Evolutionary conservation across 2,888 invertebrate genomes (phyloP), one percentile per base, ranked within the genome.

Genomic region (Pheosia tremula): DNA sequence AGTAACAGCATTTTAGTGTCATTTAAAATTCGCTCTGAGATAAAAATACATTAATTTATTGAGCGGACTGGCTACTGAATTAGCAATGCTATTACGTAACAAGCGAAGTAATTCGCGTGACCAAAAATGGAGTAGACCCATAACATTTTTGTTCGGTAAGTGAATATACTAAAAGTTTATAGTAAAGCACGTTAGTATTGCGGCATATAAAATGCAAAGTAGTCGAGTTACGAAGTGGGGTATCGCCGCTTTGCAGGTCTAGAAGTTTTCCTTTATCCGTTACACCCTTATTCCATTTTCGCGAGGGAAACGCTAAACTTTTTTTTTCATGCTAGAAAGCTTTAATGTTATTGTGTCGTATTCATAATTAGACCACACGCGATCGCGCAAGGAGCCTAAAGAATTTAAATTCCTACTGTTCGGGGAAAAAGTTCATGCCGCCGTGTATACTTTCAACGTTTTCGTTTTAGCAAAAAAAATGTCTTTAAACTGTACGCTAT

Each of bases 361-460:
- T 85, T 90, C 89, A 89, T 88, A 89, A 91, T 91, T 86, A 92
- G 93, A 92, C 92, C 93, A 92, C 93, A 93, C 93, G 91, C 92
- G 89, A 91, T 85, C 86, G 87, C 86, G 87, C 79, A 89, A 87
- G 81, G 82, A 87, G 86, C 78, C 80, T 77, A 82, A 87, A 85
- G 89, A 90, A 92, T 92, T 91, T 90, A 86, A 91, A 92, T 90
- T 89, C 87, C 85, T 77, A 78, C 77, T 77, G 78, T 91, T 91
- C 88, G 83, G 73, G 85, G 90, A 90, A 93, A 86, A 89, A 92
- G 88, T 86, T 91, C 87, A 87, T 81, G 88, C 81, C 73, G 75
- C 81, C 84, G 86, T 76, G 85, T 85, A 88, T 91, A 89, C 89
- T 88, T 89, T 88, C 84, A 84, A 84, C 84, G 86, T 89, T 88